Percentiles rank a stretch among this genome's conserved stretches.
Conservation (phyloP, 2,113 vertebrate species). For the Cyanocitta stelleri region DNA sequence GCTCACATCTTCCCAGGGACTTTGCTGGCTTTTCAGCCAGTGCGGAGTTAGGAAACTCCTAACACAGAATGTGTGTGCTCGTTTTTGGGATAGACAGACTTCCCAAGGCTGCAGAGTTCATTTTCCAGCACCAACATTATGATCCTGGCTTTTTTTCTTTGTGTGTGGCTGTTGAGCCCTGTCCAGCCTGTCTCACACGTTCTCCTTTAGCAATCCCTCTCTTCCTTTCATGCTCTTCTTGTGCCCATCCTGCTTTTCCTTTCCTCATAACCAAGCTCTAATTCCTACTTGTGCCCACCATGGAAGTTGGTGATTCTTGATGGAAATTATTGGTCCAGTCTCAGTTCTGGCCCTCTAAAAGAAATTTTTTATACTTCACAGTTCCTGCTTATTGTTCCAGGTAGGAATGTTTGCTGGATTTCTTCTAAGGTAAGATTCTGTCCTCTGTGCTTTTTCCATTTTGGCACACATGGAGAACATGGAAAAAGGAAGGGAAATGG, state of each 20-base stretch:
- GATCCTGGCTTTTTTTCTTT: background rate
- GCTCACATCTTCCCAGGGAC: background rate
- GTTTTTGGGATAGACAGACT: background rate
- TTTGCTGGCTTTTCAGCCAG: background rate
- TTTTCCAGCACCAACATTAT: background rate
- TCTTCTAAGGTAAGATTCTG: background rate
- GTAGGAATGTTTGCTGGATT: background rate
- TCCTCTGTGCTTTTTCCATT: background rate
- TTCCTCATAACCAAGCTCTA: background rate
- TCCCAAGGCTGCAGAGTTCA: background rate
- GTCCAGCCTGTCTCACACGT: background rate
- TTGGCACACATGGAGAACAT: background rate
- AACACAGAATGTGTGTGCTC: fast-evolving
- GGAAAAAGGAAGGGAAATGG: background rate
- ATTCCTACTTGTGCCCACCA: background rate
- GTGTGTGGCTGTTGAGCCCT: background rate
- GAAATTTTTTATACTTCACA: background rate
- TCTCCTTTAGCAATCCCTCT: background rate
- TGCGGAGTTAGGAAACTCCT: background rate
- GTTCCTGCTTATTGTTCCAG: background rate
- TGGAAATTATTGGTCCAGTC: background rate
- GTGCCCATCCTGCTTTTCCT: background rate
- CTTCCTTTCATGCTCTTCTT: background rate
- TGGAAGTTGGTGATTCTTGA: background rate
- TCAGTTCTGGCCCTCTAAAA: background rate